Base-by-base conservation (phyloP, 2,888 invertebrate genomes). In the Andrena bicolor region DNA sequence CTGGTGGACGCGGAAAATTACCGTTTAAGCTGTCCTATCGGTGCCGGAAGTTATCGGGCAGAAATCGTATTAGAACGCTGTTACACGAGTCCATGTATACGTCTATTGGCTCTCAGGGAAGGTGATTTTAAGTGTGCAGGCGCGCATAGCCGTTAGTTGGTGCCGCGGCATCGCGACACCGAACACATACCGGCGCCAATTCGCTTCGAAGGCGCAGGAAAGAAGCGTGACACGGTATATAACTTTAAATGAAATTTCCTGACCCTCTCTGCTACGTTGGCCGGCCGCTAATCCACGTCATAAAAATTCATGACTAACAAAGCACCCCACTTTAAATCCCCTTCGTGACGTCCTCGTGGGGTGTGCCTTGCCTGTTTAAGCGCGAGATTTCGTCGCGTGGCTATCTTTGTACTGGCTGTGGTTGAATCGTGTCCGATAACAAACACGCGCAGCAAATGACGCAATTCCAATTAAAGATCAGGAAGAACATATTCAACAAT, bases 171-270 rank as follows among this genome's bases (percentile, higher is more conserved):
- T 20, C 23, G 72, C 32, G 16, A n/a, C 23, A 35, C 8, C 20
- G 16, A 41, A 41, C 41, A 41, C 16, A 41, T 41, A 13, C 5
- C 41, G 1, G 1, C 23, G 58, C 66, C 32, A 68, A 77, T 68
- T 69, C 73, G 28, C 48, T 63, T 7, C 20, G 69, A 51, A 30
- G 65, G 65, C 49, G 56, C 70, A 73, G 76, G 60, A 75, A 84
- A 66, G 76, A 63, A 72, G 56, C 63, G 72, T 71, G 81, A 75
- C 75, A 70, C 71, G 58, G 69, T 81, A 82, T 79, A 81, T 79
- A 79, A 82, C 81, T 84, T 82, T 78, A 79, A 82, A 82, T 76
- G 84, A 73, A 65, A 79, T 71, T 76, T 48, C 13, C 69, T 60
- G 6, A 35, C 26, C 53, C 70, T 49, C 20, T 68, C 30, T 8